phyloP scores from a whole-genome alignment of 2,888 invertebrate genomes.

The Rotaria socialis region DNA sequence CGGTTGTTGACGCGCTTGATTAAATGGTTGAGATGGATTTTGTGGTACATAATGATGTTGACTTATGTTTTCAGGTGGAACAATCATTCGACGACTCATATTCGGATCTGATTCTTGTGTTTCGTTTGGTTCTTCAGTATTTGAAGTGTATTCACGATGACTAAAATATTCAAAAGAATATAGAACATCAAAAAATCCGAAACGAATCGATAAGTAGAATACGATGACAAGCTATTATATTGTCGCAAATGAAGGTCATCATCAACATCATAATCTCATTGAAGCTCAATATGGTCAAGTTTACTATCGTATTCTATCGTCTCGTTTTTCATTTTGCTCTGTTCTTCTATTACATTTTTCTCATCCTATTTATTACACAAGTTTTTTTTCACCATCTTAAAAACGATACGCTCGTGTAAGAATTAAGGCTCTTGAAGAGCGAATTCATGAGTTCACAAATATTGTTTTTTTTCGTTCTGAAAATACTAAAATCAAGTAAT shows the following conservation, averaged over 20 bases:
- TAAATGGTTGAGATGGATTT: conserved; percentile 35
- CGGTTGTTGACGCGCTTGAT: conserved; percentile 29
- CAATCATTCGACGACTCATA: conserved; percentile 16
- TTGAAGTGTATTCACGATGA: conserved; percentile 27
- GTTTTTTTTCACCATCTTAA: too few species aligned
- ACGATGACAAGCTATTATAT: neutral
- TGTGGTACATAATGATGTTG: conserved; percentile 37
- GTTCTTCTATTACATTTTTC: too few species aligned
- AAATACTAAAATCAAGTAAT: too few species aligned
- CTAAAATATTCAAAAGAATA: neutral
- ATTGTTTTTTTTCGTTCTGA: too few species aligned
- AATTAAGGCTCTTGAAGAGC: too few species aligned
- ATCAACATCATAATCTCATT: neutral
- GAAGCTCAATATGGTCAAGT: neutral
- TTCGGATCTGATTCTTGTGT: neutral
- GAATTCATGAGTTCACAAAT: too few species aligned
- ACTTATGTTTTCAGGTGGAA: neutral
- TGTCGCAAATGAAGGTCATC: neutral
- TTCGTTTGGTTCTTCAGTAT: conserved; percentile 22
- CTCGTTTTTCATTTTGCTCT: too few species aligned
- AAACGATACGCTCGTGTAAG: too few species aligned
- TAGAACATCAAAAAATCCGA: neutral
- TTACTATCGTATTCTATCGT: neutral
- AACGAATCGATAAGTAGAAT: too few species aligned
- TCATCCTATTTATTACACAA: too few species aligned